Conservation (phyloP, 2,113 vertebrate genomes). For the Anguilla japonica region DNA sequence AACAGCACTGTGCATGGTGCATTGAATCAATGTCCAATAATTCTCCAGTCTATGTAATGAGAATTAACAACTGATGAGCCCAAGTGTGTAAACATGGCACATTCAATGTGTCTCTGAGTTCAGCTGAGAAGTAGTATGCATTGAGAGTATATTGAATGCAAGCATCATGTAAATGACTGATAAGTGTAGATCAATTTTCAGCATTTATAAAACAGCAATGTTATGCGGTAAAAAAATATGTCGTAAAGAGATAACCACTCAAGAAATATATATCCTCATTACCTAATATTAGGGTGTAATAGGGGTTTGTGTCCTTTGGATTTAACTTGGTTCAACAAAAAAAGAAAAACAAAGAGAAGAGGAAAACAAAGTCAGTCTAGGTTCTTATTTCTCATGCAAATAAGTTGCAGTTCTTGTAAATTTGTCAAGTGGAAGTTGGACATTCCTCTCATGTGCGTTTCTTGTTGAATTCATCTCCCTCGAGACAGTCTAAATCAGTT, state of each 20-base stretch:
- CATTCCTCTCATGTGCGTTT: not conserved
- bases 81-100: too few relatives aligned
- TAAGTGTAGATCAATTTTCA: not conserved
- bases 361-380: not conserved
- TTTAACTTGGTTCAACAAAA: not conserved
- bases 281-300: not conserved
- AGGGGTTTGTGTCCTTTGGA: not conserved
- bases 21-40: too few relatives aligned
- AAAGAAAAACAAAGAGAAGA: not conserved
- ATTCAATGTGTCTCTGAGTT: too few relatives aligned
- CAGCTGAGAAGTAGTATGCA: too few relatives aligned
- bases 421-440: not conserved
- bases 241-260: not conserved
- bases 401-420: not conserved
- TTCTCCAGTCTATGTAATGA: too few relatives aligned
- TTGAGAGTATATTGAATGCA: too few relatives aligned
- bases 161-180: not conserved
- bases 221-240: too few relatives aligned
- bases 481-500: too few relatives aligned
- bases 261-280: not conserved
- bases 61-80: too few relatives aligned
- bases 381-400: not conserved
- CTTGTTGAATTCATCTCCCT: not conserved
- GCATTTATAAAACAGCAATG: not conserved
- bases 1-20: too few relatives aligned